Conservation (phyloP, 2,888 invertebrate genomes). For the Neocrepidodera transversa region DNA sequence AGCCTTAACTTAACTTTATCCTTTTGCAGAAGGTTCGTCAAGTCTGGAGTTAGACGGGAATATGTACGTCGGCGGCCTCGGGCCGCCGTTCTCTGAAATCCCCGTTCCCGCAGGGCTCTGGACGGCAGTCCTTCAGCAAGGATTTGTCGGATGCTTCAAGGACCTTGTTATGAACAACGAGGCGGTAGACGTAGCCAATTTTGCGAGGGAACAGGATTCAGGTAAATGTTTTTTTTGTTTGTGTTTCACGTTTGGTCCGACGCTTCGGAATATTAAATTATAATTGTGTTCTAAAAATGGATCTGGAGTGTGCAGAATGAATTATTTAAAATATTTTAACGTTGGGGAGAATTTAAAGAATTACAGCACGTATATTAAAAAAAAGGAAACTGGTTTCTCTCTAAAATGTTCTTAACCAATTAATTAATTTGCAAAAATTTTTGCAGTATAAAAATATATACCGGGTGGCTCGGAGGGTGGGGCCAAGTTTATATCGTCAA, state of each 20-base stretch:
- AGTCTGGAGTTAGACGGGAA: conserved; percentile 88
- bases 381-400: too few relatives aligned
- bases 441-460: too few relatives aligned
- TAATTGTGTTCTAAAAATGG: neutral
- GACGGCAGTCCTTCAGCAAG: conserved; percentile 88
- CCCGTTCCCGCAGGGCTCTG: conserved; percentile 86
- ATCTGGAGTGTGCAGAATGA: neutral
- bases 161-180: conserved; percentile 89
- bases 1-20: conserved; percentile 29
- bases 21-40: conserved; percentile 76
- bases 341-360: too few relatives aligned
- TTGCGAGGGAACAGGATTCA: conserved; percentile 88
- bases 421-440: too few relatives aligned
- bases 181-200: conserved; percentile 86
- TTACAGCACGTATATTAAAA: too few relatives aligned
- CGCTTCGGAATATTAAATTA: neutral
- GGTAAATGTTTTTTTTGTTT: conserved; percentile 62
- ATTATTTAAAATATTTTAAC: too few relatives aligned
- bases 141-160: conserved; percentile 93
- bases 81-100: conserved; percentile 78
- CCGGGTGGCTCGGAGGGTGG: too few relatives aligned
- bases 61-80: conserved; percentile 88
- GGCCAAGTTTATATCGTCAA: too few relatives aligned
- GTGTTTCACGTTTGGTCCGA: neutral
- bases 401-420: too few relatives aligned